Conservation (phyloP, 2,888 invertebrate genomes). For the Drosophila glabriapex region DNA sequence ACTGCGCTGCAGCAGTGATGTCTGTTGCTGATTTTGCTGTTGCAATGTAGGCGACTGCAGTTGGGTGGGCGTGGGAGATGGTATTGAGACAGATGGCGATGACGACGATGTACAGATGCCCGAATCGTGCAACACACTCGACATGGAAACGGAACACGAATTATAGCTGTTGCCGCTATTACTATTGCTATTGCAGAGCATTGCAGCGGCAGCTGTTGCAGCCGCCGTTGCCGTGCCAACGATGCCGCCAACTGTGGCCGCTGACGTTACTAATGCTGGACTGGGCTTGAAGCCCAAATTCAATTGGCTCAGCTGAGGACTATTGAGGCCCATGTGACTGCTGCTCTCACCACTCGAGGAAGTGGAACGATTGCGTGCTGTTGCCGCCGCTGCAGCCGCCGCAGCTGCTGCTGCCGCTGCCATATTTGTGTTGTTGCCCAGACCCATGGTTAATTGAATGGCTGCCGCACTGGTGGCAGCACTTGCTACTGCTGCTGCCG, state of each 20-base stretch:
- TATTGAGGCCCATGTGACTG: slow-evolving; percentile 83
- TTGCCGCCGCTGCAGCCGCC: slow-evolving; percentile 56
- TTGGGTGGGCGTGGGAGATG: slow-evolving; percentile 81
- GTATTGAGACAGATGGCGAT: slow-evolving; percentile 84
- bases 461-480: slow-evolving; percentile 64
- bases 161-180: slow-evolving; percentile 75
- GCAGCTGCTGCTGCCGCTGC: slow-evolving; percentile 37
- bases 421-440: slow-evolving; percentile 34
- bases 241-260: slow-evolving; percentile 16
- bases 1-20: slow-evolving; percentile 67
- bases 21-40: slow-evolving; percentile 53
- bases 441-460: slow-evolving; percentile 75
- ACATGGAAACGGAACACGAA: slow-evolving; percentile 79
- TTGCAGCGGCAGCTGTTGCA: slow-evolving; percentile 43
- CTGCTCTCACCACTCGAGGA: slow-evolving; percentile 85
- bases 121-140: slow-evolving; percentile 83
- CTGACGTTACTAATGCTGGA: slow-evolving; percentile 30
- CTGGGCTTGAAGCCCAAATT: slow-evolving; percentile 67
- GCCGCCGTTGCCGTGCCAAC: slow-evolving; percentile 16
- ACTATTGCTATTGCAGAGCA: slow-evolving; percentile 68
- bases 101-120: slow-evolving; percentile 85
- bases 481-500: slow-evolving; percentile 32
- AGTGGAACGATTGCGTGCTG: slow-evolving; percentile 83
- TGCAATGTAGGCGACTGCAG: slow-evolving; percentile 83
- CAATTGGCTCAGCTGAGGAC: slow-evolving; percentile 79